Evolutionary conservation across 2,888 invertebrate genomes (phyloP), one percentile per base, ranked within the genome.

Genomic region (Microctonus aethiopoides): DNA sequence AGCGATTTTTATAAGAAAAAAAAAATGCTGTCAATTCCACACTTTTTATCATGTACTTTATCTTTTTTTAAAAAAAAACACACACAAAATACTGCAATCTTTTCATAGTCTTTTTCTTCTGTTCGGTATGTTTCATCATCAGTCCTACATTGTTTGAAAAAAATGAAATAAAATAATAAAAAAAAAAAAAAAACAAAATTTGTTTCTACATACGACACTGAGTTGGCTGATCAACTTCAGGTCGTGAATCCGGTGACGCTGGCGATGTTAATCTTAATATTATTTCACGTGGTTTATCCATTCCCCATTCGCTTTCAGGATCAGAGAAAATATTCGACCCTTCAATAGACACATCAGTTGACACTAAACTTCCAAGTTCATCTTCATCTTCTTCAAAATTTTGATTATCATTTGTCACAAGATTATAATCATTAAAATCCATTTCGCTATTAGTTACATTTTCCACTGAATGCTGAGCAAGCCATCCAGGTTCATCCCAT

Each of bases 241-340:
- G 91, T 67, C 89, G 87, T 68, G 83, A 81, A 74, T 91, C 90
- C 0, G 85, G 78, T 63, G 86, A 85, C 72, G 9, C 34, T 22
- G 67, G 36, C 16, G 46, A 34, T 54, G 78, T 83, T 13, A 57
- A 34, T 54, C 78, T 83, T 13, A 57, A 57, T 20, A n/a, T 16
- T 9, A 29, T 16, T 34, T 57, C 57, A 13, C 57, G 29, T 2
- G 34, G 32, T 29, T 32, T 36, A 78, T 76, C 80, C 70, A 82
- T 79, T 54, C 86, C 87, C 92, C 92, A 92, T 78, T 92, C 92
- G 79, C 92, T 92, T 85, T 92, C 92, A 0, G 92, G 91, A 80
- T 92, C 92, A 0, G 92, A 92, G 84, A 92, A 92, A 73, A 92
- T 88, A 75, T 89, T 90, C 32, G 85, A 81, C 29, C 92, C 92